A percentile compares a stretch with the other conserved stretches of the same genome.
phyloP scores from a whole-genome alignment of 2,888 invertebrate genomes.

The Dromius quadrimaculatus region DNA sequence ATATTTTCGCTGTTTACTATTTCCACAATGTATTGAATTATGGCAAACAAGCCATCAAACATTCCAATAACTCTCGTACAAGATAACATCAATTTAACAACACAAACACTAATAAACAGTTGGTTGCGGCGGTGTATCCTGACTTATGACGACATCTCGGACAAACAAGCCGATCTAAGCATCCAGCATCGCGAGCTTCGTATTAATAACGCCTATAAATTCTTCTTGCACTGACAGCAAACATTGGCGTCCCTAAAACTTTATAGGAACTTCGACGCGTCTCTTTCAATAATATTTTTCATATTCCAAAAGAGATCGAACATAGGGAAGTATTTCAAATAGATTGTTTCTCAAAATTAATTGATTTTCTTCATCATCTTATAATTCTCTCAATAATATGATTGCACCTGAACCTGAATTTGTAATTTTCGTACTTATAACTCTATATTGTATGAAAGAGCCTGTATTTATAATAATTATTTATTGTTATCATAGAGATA shows the following conservation, averaged over 20 bases:
- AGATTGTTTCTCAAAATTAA: too few species aligned
- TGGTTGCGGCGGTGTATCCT: neutral
- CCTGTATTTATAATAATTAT: too few species aligned
- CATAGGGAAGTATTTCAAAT: too few species aligned
- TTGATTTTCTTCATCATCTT: too few species aligned
- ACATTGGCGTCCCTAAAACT: slow-evolving; percentile 18
- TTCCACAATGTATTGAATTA: neutral
- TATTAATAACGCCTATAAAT: slow-evolving; percentile 41
- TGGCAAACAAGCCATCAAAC: slow-evolving; percentile 28
- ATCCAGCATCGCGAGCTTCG: neutral
- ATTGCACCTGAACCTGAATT: too few species aligned
- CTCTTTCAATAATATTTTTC: too few species aligned
- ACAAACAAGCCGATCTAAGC: slow-evolving; percentile 37
- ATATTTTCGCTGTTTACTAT: neutral
- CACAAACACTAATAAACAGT: slow-evolving; percentile 35
- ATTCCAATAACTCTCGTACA: neutral
- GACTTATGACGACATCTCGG: slow-evolving; percentile 28
- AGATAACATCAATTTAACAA: slow-evolving; percentile 25
- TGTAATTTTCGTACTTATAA: too few species aligned
- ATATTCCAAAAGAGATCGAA: too few species aligned
- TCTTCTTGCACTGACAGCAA: slow-evolving; percentile 22
- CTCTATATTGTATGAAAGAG: too few species aligned
- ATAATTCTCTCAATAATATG: too few species aligned
- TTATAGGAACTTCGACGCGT: slow-evolving; percentile 10
- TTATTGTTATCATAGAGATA: too few species aligned